Conservation (phyloP, 1,140 invertebrate genomes). For the Notospermus geniculatus region DNA sequence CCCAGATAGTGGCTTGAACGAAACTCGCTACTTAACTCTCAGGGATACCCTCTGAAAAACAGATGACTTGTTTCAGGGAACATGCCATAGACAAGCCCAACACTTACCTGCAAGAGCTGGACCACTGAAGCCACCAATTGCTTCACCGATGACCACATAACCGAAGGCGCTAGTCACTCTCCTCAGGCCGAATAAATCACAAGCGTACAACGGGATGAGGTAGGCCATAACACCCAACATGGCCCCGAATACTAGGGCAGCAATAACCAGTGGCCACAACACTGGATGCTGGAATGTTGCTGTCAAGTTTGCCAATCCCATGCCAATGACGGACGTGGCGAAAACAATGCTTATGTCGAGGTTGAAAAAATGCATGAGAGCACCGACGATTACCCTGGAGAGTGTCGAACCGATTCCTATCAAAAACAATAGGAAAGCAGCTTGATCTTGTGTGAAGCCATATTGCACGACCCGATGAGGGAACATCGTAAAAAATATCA, state of each 20-base stretch:
- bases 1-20: too few relatives aligned
- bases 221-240: slow-evolving; percentile 28
- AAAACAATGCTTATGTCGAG: slow-evolving; percentile 24
- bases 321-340: slow-evolving; percentile 18
- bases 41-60: not conserved
- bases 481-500: slow-evolving; percentile 27
- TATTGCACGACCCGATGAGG: slow-evolving; percentile 17
- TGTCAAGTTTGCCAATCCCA: slow-evolving; percentile 18
- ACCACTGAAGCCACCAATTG: slow-evolving; percentile 26
- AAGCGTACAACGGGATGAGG: slow-evolving; percentile 21
- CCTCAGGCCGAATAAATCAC: slow-evolving; percentile 23
- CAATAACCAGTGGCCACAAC: slow-evolving; percentile 16
- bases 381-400: slow-evolving; percentile 21
- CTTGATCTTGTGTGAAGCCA: slow-evolving; percentile 13
- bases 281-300: slow-evolving; percentile 7
- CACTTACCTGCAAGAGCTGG: slow-evolving; percentile 27
- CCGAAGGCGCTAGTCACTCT: slow-evolving; percentile 30
- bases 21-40: not conserved
- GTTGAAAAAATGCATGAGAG: slow-evolving; percentile 13
- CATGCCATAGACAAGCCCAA: not conserved
- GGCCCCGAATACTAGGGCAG: slow-evolving; percentile 27
- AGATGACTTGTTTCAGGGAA: not conserved
- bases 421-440: slow-evolving; percentile 80
- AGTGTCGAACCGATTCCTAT: slow-evolving; percentile 63
- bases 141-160: slow-evolving; percentile 30